Conservation (phyloP, 2,888 invertebrate genomes). For the Stenoptilia bipunctidactyla region DNA sequence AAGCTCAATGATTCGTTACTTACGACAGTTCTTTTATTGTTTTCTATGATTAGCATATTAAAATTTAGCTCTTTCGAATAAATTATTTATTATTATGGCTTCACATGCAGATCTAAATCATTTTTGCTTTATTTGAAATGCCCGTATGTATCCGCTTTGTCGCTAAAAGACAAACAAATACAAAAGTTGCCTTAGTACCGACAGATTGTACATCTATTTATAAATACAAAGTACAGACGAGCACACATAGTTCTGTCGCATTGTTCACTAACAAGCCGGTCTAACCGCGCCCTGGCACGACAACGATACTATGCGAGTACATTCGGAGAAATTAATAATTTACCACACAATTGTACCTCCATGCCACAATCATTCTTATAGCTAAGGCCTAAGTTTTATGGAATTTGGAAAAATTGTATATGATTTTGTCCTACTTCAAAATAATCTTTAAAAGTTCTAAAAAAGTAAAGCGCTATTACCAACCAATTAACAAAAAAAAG, state of each 20-base stretch:
- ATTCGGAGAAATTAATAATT: conserved; percentile 1
- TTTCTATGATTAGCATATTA: no score
- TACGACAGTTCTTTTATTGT: no score
- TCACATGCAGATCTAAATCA: no score
- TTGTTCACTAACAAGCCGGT: conserved; percentile 59
- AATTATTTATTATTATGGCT: no score
- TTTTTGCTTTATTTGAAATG: no score
- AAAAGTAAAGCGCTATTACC: no score
- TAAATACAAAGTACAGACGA: background rate
- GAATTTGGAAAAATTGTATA: no score
- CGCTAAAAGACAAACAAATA: background rate
- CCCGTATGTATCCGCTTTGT: background rate
- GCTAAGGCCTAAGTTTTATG: no score
- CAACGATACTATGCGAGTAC: conserved; percentile 15
- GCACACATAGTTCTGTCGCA: conserved; percentile 26
- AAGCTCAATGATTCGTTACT: background rate
- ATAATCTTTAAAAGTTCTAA: no score
- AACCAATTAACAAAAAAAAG: no score
- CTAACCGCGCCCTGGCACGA: conserved; percentile 53
- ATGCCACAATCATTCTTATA: background rate
- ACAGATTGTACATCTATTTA: background rate
- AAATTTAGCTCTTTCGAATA: no score
- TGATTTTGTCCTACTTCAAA: no score
- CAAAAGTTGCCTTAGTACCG: background rate
- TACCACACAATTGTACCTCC: background rate